Percentiles rank a stretch among this genome's conserved stretches.
phyloP scores from a whole-genome alignment of 2,888 invertebrate genomes.

The Platycheirus rosarum region DNA sequence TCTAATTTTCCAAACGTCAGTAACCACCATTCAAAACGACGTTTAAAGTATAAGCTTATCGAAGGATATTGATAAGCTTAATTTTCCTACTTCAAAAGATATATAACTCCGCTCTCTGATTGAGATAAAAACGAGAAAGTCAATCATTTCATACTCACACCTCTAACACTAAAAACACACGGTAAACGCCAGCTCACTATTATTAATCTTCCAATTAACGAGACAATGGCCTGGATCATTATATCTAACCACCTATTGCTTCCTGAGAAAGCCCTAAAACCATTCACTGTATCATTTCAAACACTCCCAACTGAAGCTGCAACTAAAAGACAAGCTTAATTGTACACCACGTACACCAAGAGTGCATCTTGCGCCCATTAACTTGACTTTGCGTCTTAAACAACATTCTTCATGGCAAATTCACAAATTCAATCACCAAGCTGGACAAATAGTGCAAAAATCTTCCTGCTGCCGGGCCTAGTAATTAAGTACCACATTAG shows the following conservation, averaged over 20 bases:
- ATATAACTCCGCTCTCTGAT: neutral
- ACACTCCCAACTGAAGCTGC: slow-evolving; percentile 14
- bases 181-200: slow-evolving; percentile 41
- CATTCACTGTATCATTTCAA: slow-evolving; percentile 11
- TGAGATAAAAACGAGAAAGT: neutral
- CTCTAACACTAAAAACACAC: neutral
- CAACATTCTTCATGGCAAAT: slow-evolving; percentile 49
- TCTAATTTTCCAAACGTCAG: no score
- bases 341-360: slow-evolving; percentile 26
- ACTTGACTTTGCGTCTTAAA: slow-evolving; percentile 61
- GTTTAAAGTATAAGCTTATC: no score
- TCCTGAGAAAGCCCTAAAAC: slow-evolving; percentile 6
- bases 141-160: neutral
- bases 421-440: slow-evolving; percentile 67
- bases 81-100: no score
- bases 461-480: slow-evolving; percentile 50
- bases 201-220: slow-evolving; percentile 63
- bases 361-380: slow-evolving; percentile 59
- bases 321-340: slow-evolving; percentile 68
- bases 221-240: slow-evolving; percentile 52
- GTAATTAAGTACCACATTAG: slow-evolving; percentile 64
- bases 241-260: slow-evolving; percentile 43
- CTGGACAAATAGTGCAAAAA: slow-evolving; percentile 72
- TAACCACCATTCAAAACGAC: no score
- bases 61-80: no score